Evolutionary conservation across 2,113 vertebrate genomes (phyloP).

Genomic region (Cavia aperea): DNA sequence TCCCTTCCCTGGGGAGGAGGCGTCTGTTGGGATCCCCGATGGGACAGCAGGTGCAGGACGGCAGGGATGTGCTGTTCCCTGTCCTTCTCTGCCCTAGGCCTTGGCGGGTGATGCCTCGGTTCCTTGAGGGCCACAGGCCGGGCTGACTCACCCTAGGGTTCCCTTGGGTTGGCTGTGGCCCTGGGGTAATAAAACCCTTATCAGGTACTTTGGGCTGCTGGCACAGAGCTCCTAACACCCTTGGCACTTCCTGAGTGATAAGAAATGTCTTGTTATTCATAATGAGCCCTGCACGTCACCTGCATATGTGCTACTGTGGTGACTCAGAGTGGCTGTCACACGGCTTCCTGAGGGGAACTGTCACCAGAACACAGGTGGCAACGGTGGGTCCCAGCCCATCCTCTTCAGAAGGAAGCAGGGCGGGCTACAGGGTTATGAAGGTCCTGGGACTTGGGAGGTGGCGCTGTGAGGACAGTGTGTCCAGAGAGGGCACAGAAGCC

Average conservation of each 20-base stretch:
- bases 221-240: neutral
- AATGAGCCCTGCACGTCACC: neutral
- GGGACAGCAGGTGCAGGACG: neutral
- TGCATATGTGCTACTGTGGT: neutral
- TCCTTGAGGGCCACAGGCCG: neutral
- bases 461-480: neutral
- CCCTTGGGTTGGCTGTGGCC: neutral
- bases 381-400: neutral
- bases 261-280: constrained; percentile 16
- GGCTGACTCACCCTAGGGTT: neutral
- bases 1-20: neutral
- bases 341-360: neutral
- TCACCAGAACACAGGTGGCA: neutral
- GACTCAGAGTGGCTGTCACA: neutral
- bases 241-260: constrained; percentile 1
- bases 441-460: neutral
- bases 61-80: neutral
- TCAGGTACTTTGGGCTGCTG: neutral
- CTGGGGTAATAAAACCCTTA: constrained; percentile 27
- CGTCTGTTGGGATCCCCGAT: neutral
- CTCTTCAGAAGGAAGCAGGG: neutral
- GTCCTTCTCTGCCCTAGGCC: neutral
- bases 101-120: neutral
- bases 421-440: neutral
- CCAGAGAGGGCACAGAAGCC: neutral